Evolutionary conservation across 1,140 invertebrate species (phyloP), one percentile per base, ranked within the genome.

Genomic region (Heliconius himera): DNA sequence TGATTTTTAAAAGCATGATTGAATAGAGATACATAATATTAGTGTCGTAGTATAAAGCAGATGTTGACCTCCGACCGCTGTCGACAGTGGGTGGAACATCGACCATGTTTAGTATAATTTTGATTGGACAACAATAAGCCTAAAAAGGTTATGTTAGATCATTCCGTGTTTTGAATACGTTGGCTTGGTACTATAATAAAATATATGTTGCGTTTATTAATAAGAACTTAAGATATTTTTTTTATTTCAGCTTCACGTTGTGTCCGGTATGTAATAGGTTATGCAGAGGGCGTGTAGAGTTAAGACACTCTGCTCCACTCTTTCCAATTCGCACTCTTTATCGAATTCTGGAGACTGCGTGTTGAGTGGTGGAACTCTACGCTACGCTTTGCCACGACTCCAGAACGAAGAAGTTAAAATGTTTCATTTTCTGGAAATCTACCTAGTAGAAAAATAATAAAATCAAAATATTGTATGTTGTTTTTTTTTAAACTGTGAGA

Each of bases 11-110:
- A 83, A 83, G 83, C 85, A 77, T 89, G 90, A 93, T 93, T 91
- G 90, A 94, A 94, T 92, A 91, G 84, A 91, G 91, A 93, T 93
- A 93, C 92, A 93, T 93, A 91, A 82, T 82, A 92, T 94, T 93
- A 94, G 85, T 90, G 91, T 89, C 90, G 80, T 85, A 80, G 82
- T 82, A 83, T 74, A 81, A 83, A 83, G 86, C 86, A 87, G 87
- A 88, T 91, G 89, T 87, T 89, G 84, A 90, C 87, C 89, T 89
- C 82, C 85, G 90, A 87, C 86, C 86, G 80, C 76, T 88, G 91
- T 88, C 89, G 91, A 91, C 90, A 90, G 88, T 84, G 84, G 80
- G 82, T 82, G 83, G 36, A 8, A 29, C 76, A 33, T 81, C 73
- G 72, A 49, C 26, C 36, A 26, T 81, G 71, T 81, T 81, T 77